Evolutionary conservation across 2,113 vertebrate species (phyloP).

Genomic region (Paraplagusia blochii): DNA sequence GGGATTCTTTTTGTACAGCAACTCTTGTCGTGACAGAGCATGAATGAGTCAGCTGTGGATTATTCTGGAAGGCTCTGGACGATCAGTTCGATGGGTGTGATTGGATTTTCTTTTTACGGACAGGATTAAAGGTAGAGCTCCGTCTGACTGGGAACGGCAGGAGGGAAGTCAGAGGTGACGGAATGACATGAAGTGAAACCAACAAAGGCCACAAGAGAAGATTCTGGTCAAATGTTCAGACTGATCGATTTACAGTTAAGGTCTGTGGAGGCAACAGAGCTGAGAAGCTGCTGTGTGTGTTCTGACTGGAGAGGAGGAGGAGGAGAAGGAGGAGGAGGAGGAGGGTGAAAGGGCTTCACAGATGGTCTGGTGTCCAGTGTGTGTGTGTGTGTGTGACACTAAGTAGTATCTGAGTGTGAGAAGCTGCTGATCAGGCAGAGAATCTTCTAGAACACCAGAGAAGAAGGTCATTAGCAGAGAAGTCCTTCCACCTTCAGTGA

Average conservation of each 20-base stretch:
- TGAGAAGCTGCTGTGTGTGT: background rate
- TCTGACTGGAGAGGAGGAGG: background rate
- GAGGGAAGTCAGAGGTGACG: background rate
- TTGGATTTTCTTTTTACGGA: conserved; percentile 41
- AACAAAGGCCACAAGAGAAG: no score
- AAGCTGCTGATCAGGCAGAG: conserved; percentile 25
- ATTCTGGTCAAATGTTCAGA: no score
- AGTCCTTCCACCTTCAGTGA: no score
- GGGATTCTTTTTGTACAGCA: background rate
- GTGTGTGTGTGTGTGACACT: conserved; percentile 56
- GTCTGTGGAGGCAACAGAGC: no score
- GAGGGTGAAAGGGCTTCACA: conserved; percentile 24
- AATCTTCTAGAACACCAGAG: conserved; percentile 1
- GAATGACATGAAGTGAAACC: no score
- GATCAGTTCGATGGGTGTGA: conserved; percentile 26
- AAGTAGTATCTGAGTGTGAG: conserved; percentile 55
- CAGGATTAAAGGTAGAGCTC: conserved; percentile 48
- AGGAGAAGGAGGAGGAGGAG: background rate
- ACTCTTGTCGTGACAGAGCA: conserved; percentile 11
- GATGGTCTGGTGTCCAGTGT: conserved; percentile 54
- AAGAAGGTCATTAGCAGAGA: background rate
- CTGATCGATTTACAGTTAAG: no score
- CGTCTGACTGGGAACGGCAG: conserved; percentile 24
- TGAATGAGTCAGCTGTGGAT: conserved; percentile 12
- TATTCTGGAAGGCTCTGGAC: conserved; percentile 32